phyloP scores from a whole-genome alignment of 2,888 invertebrate species.

The Reticulitermes lucifugus region DNA sequence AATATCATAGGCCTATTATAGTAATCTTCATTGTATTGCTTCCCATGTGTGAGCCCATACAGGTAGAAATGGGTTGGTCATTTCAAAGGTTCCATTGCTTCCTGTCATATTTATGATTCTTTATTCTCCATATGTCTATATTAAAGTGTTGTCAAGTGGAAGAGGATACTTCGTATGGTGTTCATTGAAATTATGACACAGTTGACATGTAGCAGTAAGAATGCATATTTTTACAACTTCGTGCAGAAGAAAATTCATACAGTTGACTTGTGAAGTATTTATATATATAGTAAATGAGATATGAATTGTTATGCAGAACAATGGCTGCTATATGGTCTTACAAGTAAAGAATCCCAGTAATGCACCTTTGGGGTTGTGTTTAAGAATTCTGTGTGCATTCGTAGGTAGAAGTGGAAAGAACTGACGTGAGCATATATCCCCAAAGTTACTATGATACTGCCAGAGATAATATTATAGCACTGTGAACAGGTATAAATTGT shows the following conservation, averaged over 20 bases:
- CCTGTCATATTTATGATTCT: not conserved
- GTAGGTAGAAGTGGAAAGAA: not conserved
- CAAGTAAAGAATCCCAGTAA: not conserved
- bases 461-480: not conserved
- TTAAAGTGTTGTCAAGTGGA: not conserved
- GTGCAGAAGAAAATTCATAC: not conserved
- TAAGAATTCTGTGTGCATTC: not conserved
- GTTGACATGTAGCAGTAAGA: not conserved
- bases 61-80: not conserved
- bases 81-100: not conserved
- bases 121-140: not conserved
- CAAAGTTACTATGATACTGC: not conserved
- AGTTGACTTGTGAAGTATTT: not conserved
- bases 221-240: not conserved
- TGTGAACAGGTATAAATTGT: not conserved
- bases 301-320: not conserved
- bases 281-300: not conserved
- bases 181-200: conserved; percentile 1
- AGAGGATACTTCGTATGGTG: not conserved
- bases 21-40: conserved; percentile 10
- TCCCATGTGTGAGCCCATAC: not conserved
- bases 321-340: not conserved
- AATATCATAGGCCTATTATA: conserved; percentile 18
- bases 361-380: not conserved
- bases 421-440: not conserved